Base-by-base conservation (phyloP, 2,888 invertebrate species). In the Leucania comma region DNA sequence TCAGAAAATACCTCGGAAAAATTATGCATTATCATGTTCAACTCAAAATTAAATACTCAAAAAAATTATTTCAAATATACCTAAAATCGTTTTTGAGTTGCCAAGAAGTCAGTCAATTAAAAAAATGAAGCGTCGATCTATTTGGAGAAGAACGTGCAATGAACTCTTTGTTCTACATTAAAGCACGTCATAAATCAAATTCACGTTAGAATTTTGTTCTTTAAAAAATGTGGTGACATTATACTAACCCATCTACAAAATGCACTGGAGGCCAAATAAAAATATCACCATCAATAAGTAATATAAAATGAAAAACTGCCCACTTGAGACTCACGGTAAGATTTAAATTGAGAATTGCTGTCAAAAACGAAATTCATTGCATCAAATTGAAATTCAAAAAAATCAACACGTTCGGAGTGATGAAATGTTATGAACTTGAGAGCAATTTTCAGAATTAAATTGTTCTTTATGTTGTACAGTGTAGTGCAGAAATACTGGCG, bases 391-490 rank as follows among this genome's bases (percentile, higher is more conserved):
- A 73, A 67, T 68, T 61, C 72, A 77, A 72, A 20, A 48, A 53
- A 60, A 72, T 48, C 26, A 48, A 50, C 22, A 42, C 59, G 56
- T 24, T 61, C 22, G 9, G 26, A 54, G 42, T 68, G 59, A 68
- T 73, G 38, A 68, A 68, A 78, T 42, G 46, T 68, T 72, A 51
- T 54, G 60, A 72, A 67, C 29, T 56, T 67, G n/a, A 42, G 20
- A 20, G 29, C 50, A 32, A 63, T 69, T 69, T 60, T 48, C 42
- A n/a, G 35, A 35, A 50, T 54, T 69, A 72, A 58, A 68, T 26
- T 46, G 42, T 59, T 26, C 54, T 82, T 72, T 70, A 74, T 64
- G 57, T 63, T 24, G 42, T 83, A 73, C 56, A 71, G 9, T 61
- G 50, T 62, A 68, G 57, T 64, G 56, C 60, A 67, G 59, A 75